Percentiles rank a stretch among this genome's conserved stretches.
Conservation (phyloP, 2,113 vertebrate genomes). For the Cephalopterus ornatus region DNA sequence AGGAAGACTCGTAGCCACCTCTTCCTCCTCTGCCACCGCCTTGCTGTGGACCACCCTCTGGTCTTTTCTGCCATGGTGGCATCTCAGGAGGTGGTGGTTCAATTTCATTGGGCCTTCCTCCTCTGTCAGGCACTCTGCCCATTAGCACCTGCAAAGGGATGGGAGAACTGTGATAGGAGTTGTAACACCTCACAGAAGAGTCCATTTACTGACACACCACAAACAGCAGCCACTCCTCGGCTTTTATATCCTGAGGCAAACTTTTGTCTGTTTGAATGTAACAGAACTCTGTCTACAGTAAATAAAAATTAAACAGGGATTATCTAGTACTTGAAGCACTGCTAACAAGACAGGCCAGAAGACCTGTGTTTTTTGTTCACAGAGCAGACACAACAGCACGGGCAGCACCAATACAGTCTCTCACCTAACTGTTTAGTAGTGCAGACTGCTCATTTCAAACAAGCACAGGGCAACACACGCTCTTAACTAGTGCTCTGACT, state of each 20-base stretch:
- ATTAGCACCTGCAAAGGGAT: constrained; percentile 84
- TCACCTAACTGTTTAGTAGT: background rate
- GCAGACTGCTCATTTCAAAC: background rate
- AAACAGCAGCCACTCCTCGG: background rate
- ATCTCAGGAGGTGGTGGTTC: constrained; percentile 97
- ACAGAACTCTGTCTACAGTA: background rate
- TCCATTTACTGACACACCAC: background rate
- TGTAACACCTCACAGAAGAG: background rate
- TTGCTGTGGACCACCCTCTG: constrained; percentile 85
- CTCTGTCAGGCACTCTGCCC: constrained; percentile 96
- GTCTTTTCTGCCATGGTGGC: constrained; percentile 97
- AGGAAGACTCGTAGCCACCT: constrained; percentile 68
- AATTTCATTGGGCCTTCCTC: constrained; percentile 95
- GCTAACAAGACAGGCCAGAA: background rate
- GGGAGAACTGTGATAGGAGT: background rate
- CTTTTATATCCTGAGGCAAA: background rate
- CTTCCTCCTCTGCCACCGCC: constrained; percentile 83
- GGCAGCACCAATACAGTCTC: background rate
- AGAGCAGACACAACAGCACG: background rate
- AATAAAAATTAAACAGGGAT: background rate
- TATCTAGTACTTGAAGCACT: background rate
- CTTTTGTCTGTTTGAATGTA: background rate
- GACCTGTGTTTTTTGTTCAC: background rate
- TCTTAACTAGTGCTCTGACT: background rate
- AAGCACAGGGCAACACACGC: background rate